These are phyloP conservation scores for Rhynchopsitta pachyrhyncha DNA, from an alignment of 2,113 vertebrate genomes.

Conservation along the genomic window DNA sequence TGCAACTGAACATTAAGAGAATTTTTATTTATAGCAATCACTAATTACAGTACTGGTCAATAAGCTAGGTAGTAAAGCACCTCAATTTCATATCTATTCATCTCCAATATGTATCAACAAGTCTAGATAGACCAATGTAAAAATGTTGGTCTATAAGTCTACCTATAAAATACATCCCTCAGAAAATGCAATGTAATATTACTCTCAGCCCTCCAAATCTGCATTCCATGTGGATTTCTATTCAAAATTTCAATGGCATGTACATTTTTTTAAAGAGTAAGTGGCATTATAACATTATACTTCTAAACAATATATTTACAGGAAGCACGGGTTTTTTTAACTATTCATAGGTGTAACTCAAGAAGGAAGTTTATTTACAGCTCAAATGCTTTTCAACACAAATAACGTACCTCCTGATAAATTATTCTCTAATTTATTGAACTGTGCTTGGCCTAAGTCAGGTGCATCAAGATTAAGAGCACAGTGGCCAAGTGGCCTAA, in stretches of 20 bases:
- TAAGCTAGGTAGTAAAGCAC: not conserved
- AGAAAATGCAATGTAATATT: not conserved
- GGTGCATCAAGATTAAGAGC: not conserved
- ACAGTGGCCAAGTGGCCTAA: not conserved
- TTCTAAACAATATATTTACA: constrained; percentile 44
- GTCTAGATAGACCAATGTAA: not conserved
- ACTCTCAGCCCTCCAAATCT: not conserved
- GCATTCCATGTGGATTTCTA: not conserved
- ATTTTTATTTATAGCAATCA: not conserved
- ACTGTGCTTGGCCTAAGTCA: not conserved
- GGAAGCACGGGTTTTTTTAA: constrained; percentile 12
- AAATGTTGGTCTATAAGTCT: not conserved
- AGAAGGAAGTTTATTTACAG: constrained; percentile 5
- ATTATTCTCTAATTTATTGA: constrained; percentile 23
- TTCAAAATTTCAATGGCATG: constrained; percentile 5
- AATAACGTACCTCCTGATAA: not conserved
- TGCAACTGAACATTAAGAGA: not conserved
- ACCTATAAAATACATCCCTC: not conserved
- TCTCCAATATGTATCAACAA: not conserved
- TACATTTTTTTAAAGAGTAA: constrained; percentile 24
- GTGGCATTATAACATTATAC: not conserved
- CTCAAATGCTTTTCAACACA: constrained; percentile 26
- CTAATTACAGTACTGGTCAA: not conserved
- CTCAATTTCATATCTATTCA: not conserved
- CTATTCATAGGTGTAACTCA: not conserved